Evolutionary conservation across 2,113 vertebrate species (phyloP), one percentile per base, ranked within the genome.

Genomic region (Nothoprocta perdicaria): DNA sequence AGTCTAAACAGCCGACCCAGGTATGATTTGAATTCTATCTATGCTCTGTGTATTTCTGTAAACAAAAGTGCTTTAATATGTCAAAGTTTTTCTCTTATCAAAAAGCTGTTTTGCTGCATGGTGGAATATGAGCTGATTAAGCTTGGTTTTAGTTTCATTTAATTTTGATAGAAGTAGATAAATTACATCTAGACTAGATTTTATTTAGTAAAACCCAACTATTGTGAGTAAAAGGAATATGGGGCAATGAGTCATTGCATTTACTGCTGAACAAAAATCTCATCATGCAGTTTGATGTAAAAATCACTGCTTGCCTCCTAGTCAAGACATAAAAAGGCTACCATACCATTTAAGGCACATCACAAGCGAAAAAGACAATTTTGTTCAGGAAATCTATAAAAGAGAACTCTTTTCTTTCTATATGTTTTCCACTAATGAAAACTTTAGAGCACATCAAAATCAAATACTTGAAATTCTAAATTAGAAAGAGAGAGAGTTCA

Each of bases 121-220:
- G 31, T 68, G 45, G 45, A 84, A 27, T 73, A 66, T 66, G 15
- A 95, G 33, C 52, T 89, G 93, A 96, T 80, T 88, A 90, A 88
- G 62, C 23, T 93, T 16, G 53, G 78, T 40, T 95, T 94, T 58
- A 78, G 6, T 90, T 90, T 35, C 50, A 75, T 86, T 84, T 91
- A 68, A 63, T 94, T 94, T 94, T 76, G 40, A 89, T 53, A 84
- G 55, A 65, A 92, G 62, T 55, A 84, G 79, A 90, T 69, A 67
- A 90, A 85, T 94, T 57, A 58, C 65, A 78, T 55, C 89, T 88
- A 26, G 81, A 76, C 85, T 86, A 83, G 2, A 74, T 77, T 94
- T 94, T 89, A 85, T 93, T 93, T 94, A 89, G 69, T 73, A 84
- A 94, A 93, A 73, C 15, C 17, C 40, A 89, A 63, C 94, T 96